These are phyloP conservation scores for Stegodyphus dumicola DNA, from an alignment of 1,140 invertebrate species.

Conservation along the genomic window DNA sequence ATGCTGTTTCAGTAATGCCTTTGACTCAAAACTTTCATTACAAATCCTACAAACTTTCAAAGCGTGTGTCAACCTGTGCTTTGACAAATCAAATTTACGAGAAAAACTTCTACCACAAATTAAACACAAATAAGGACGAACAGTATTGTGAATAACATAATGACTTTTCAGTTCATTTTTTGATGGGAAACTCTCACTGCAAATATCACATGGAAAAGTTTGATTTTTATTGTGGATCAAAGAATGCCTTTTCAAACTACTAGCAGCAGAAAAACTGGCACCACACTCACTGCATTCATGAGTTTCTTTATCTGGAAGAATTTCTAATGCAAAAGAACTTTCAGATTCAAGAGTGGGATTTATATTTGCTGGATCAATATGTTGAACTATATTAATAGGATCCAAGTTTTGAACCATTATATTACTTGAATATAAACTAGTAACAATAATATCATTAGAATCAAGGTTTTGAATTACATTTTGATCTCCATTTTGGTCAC, in stretches of 20 bases:
- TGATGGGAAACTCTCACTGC: neutral
- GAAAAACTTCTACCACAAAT: neutral
- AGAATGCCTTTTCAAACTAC: slow-evolving; percentile 15
- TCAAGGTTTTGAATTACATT: slow-evolving; percentile 54
- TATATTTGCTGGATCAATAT: slow-evolving; percentile 16
- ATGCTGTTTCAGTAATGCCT: slow-evolving; percentile 24
- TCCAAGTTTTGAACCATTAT: slow-evolving; percentile 51
- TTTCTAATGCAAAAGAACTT: neutral
- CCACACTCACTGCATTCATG: slow-evolving; percentile 33
- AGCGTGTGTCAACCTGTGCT: neutral
- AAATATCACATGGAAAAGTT: neutral
- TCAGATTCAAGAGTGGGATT: slow-evolving; percentile 2
- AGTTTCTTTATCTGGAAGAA: slow-evolving; percentile 14
- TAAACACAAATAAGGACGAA: neutral
- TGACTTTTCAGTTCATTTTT: neutral
- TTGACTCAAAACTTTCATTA: neutral
- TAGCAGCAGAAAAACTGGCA: slow-evolving; percentile 13
- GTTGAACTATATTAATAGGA: slow-evolving; percentile 44
- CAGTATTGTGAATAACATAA: neutral
- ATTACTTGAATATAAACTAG: slow-evolving; percentile 17
- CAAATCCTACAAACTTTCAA: neutral
- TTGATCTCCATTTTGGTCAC: slow-evolving; percentile 32
- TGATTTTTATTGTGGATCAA: slow-evolving; percentile 11
- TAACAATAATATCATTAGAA: slow-evolving; percentile 52
- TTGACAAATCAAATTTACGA: neutral